Conservation (phyloP, 2,888 invertebrate species). For the Drosophila aldrichi region DNA sequence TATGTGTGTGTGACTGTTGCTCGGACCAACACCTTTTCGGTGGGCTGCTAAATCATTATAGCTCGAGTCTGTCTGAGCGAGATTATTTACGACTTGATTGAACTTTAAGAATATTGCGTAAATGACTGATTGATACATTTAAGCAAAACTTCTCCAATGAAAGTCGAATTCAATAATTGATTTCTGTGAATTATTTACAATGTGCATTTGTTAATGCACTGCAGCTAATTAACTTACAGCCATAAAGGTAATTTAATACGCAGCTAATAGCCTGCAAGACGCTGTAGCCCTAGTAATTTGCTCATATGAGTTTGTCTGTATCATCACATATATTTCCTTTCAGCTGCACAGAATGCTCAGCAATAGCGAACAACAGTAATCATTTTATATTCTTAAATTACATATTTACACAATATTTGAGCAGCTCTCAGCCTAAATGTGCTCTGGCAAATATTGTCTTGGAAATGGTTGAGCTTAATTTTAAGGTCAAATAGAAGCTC, state of each 20-base stretch:
- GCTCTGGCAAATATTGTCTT: conserved; percentile 2
- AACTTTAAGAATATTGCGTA: not conserved
- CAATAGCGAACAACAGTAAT: too few relatives aligned
- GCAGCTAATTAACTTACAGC: too few relatives aligned
- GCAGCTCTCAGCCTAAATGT: not conserved
- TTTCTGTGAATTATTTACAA: not conserved
- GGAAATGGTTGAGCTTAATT: not conserved
- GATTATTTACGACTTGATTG: not conserved
- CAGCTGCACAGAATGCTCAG: too few relatives aligned
- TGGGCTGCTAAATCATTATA: not conserved
- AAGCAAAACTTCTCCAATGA: not conserved
- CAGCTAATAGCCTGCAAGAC: too few relatives aligned
- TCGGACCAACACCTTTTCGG: not conserved
- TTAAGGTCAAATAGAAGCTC: not conserved
- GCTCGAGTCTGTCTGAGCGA: not conserved
- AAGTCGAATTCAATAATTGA: not conserved
- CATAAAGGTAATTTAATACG: too few relatives aligned
- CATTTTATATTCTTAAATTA: too few relatives aligned
- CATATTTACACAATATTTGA: too few relatives aligned
- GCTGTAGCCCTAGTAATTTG: too few relatives aligned
- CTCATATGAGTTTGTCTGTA: too few relatives aligned
- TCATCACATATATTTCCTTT: too few relatives aligned
- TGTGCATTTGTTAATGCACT: not conserved
- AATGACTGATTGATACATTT: not conserved
- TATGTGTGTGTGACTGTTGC: not conserved